A percentile compares a stretch with the other conserved stretches of the same genome.
Evolutionary conservation across 2,888 invertebrate species (phyloP).

Genomic region (Gisinianus flammeolus): DNA sequence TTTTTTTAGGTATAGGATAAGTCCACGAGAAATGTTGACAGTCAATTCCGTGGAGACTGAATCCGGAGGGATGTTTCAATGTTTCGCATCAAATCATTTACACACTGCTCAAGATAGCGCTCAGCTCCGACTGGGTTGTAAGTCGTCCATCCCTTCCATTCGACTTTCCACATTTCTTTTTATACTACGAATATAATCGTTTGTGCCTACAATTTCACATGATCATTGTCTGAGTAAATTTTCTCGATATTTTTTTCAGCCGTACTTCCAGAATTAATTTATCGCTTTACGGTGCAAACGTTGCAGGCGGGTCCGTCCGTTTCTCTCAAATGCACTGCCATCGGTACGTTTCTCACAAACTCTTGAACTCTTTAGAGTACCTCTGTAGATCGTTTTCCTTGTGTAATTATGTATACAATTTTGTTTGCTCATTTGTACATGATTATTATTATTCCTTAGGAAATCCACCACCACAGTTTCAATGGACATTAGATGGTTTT

Average conservation of each 20-base stretch:
- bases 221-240: too few relatives aligned
- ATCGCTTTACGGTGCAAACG: slow-evolving; percentile 91
- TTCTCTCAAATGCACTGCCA: slow-evolving; percentile 90
- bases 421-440: too few relatives aligned
- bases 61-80: slow-evolving; percentile 91
- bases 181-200: background rate
- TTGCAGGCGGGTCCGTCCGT: slow-evolving; percentile 89
- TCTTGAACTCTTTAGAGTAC: too few relatives aligned
- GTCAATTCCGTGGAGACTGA: slow-evolving; percentile 61
- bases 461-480: slow-evolving; percentile 89
- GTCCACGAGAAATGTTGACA: slow-evolving; percentile 24
- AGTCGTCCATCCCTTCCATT: slow-evolving; percentile 60
- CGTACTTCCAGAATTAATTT: slow-evolving; percentile 84
- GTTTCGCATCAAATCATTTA: slow-evolving; percentile 82
- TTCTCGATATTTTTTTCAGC: slow-evolving; percentile 64
- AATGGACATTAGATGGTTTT: slow-evolving; percentile 89
- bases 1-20: slow-evolving; percentile 27
- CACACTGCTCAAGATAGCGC: slow-evolving; percentile 78
- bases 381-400: too few relatives aligned
- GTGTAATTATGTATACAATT: too few relatives aligned
- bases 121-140: slow-evolving; percentile 80
- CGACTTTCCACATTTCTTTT: background rate
- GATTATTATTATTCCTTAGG: slow-evolving; percentile 63
- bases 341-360: too few relatives aligned
- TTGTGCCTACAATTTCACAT: too few relatives aligned